Base-by-base conservation (phyloP, 2,888 invertebrate species). In the Autographa gamma region DNA sequence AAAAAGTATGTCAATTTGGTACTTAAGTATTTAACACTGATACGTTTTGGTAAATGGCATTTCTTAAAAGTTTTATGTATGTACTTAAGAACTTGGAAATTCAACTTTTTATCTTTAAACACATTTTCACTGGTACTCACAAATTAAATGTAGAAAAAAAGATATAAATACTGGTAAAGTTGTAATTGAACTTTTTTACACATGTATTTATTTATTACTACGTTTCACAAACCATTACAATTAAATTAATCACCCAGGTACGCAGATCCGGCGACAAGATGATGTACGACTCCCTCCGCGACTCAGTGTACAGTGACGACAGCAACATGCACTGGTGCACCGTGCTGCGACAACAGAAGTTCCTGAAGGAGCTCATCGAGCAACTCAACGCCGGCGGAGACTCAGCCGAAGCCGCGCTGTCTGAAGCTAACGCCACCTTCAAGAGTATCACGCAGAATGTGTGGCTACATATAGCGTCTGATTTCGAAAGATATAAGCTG, bases 271-370 rank as follows among this genome's bases (percentile, higher is more conserved):
- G 98, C 3, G 94, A 96, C 84, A 96, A 96, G 77, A 97, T 99
- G 86, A 97, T 97, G 58, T 90, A 90, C 79, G 95, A 93, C 71
- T 84, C 90, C 0, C 87, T 94, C 7, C 91, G 93, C 8, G 95
- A 95, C 80, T 85, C 92, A 0, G 67, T 95, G 0, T 95, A 94
- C 89, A 81, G 83, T 43, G 79, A 86, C 96, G 97, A 97, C 84
- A 97, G 97, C 87, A 98, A 98, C 91, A 95, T 97, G 66, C 96
- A 97, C 86, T 96, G 96, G 80, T 96, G 96, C 81, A 97, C 97
- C 61, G 96, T 98, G 83, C 90, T 98, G 18, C 96, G 97, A 0
- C 98, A 98, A 86, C 97, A 97, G 72, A 96, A 96, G 79, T 98
- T 98, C 91, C 95, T 98, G 31, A 97, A 96, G 9, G 95, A 96